phyloP scores from a whole-genome alignment of 2,113 vertebrate genomes.

The Toxostoma redivivum region DNA sequence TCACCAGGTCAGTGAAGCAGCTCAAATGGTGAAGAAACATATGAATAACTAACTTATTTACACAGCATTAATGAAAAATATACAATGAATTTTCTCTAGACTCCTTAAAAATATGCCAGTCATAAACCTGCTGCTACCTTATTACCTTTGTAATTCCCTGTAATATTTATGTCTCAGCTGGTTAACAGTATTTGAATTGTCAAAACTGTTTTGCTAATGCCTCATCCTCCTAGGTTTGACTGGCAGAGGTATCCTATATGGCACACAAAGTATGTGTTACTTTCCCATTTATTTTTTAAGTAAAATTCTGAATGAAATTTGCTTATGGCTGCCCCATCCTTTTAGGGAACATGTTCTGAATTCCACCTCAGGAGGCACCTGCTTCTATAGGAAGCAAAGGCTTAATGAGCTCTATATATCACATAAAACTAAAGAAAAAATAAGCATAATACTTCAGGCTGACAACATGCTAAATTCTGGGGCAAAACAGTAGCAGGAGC shows the following conservation, averaged over 20 bases:
- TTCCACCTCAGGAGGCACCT: neutral
- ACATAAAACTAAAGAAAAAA: neutral
- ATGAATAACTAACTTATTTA: neutral
- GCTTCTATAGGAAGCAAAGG: neutral
- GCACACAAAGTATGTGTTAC: neutral
- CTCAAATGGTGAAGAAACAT: neutral
- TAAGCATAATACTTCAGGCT: neutral
- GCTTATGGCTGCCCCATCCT: neutral
- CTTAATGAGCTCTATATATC: neutral
- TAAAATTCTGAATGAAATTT: neutral
- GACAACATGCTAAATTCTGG: neutral
- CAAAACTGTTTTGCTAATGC: neutral
- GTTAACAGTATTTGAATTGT: neutral
- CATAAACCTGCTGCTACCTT: slow-evolving; percentile 1
- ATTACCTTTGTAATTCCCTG: neutral
- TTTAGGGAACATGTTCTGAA: neutral
- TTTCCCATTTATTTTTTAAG: neutral
- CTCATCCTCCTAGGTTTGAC: neutral
- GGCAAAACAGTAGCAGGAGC: neutral
- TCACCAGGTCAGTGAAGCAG: neutral
- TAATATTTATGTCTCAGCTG: neutral
- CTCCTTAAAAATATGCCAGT: neutral
- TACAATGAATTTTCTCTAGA: neutral
- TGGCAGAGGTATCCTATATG: neutral
- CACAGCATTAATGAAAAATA: neutral